Evolutionary conservation across 2,888 invertebrate species (phyloP).

Genomic region (Torymus tubicola): DNA sequence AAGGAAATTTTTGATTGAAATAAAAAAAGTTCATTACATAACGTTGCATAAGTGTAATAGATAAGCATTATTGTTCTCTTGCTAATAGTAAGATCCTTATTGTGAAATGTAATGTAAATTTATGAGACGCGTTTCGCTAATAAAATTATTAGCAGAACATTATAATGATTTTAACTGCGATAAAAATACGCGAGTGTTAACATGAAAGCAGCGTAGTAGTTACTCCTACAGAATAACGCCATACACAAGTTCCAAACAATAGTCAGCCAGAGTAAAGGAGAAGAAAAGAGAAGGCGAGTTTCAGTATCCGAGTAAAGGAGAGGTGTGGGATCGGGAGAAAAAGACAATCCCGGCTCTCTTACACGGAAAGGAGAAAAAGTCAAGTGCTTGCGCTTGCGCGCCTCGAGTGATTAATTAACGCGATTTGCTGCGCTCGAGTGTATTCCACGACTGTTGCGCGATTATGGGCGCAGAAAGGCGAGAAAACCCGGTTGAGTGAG

Average conservation of each 20-base stretch:
- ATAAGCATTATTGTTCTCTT: conserved; percentile 3
- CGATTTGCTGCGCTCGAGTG: conserved; percentile 36
- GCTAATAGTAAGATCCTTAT: conserved; percentile 18
- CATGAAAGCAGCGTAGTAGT: background rate
- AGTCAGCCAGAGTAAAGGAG: conserved; percentile 10
- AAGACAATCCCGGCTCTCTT: conserved; percentile 13
- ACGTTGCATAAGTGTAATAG: conserved; percentile 33
- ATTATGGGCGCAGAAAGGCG: conserved; percentile 3
- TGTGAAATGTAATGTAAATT: conserved; percentile 45
- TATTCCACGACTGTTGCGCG: conserved; percentile 19
- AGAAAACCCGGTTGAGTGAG: conserved; percentile 28
- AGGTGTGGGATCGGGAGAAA: conserved; percentile 41
- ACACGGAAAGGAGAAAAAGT: background rate
- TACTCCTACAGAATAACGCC: conserved; percentile 8
- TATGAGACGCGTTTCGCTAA: conserved; percentile 42
- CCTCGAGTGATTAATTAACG: conserved; percentile 40
- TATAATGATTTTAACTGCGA: conserved; percentile 36
- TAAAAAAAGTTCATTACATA: conserved; percentile 18
- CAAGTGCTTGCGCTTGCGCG: background rate
- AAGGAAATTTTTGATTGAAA: no score
- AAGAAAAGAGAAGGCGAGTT: conserved; percentile 8
- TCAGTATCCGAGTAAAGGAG: conserved; percentile 2
- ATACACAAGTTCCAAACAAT: conserved; percentile 37
- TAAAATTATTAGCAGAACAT: conserved; percentile 46
- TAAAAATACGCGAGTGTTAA: conserved; percentile 32